These are phyloP conservation scores for Dascillus cervinus DNA, from an alignment of 2,888 invertebrate species.

Conservation along the genomic window DNA sequence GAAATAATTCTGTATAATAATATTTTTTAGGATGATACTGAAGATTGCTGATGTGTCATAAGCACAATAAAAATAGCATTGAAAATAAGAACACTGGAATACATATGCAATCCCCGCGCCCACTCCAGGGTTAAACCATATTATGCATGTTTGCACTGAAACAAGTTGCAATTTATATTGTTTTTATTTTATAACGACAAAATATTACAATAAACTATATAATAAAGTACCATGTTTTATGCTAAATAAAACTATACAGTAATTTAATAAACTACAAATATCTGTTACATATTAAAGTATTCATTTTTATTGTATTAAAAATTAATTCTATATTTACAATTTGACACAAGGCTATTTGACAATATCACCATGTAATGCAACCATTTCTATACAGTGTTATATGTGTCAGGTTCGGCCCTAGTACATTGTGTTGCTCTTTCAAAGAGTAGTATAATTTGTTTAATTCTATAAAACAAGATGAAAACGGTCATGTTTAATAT, in stretches of 20 bases:
- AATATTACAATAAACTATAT: conserved; percentile 31
- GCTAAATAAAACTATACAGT: conserved; percentile 27
- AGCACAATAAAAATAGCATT: no score
- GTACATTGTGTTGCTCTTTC: no score
- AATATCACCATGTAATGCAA: conserved; percentile 23
- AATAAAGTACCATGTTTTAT: conserved; percentile 27
- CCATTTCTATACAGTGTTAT: conserved; percentile 7
- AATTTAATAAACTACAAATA: conserved; percentile 4
- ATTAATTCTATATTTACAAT: conserved; percentile 23
- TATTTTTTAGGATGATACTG: no score
- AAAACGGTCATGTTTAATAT: no score
- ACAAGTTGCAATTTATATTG: conserved; percentile 7
- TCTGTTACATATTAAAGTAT: conserved; percentile 20
- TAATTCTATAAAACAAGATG: no score
- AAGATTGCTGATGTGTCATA: no score
- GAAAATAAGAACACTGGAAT: no score
- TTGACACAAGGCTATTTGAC: conserved; percentile 21
- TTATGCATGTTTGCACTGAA: no score
- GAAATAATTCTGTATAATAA: no score
- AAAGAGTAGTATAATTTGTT: no score
- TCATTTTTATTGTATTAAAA: conserved; percentile 17
- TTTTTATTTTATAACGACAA: conserved; percentile 27
- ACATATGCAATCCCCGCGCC: no score
- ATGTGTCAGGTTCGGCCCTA: neutral
- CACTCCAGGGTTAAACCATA: no score